Evolutionary conservation across 2,888 invertebrate species (phyloP), one percentile per base, ranked within the genome.

Genomic region (Polydrusus tereticollis): DNA sequence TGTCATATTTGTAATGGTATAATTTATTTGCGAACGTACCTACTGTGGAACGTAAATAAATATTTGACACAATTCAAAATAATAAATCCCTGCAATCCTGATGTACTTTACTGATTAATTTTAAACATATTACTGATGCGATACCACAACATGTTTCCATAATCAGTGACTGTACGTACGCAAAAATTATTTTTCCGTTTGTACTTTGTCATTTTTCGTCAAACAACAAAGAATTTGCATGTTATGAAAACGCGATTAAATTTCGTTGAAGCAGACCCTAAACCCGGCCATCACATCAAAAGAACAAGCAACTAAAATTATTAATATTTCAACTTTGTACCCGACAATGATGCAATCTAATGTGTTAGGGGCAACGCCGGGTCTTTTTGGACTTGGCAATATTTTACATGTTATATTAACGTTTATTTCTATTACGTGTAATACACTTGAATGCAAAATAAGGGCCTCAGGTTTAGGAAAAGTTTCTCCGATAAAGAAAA

Each of bases 11-110:
- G 23, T 18, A 50, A 12, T 8, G 50, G 20, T 16, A 26, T 47
- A 47, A 63, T 63, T 63, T 50, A 62, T 47, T 63, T 63, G 26
- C 47, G 50, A 63, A n/a, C 33, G 20, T 63, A 62, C 29, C 14
- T 23, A 16, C 45, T 45, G 26, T 21, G n/a, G 12, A n/a, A 33
- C 18, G 5, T 33, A 50, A 47, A 63, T 63, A 47, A 63, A 63
- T 63, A 45, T 20, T 26, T 18, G 47, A 5, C 8, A 29, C 47
- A 16, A 47, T 62, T 33, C 21, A 8, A 60, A 43, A 60, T 60
- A 43, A 60, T 21, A 36, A 58, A 36, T 36, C 36, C 36, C 41
- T 41, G n/a, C n/a, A n/a, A n/a, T n/a, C n/a, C n/a, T n/a, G n/a
- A n/a, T n/a, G n/a, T n/a, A n/a, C n/a, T n/a, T n/a, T n/a, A n/a